Conservation (phyloP, 2,797 vertebrate genomes). For the Fratercula arctica region DNA sequence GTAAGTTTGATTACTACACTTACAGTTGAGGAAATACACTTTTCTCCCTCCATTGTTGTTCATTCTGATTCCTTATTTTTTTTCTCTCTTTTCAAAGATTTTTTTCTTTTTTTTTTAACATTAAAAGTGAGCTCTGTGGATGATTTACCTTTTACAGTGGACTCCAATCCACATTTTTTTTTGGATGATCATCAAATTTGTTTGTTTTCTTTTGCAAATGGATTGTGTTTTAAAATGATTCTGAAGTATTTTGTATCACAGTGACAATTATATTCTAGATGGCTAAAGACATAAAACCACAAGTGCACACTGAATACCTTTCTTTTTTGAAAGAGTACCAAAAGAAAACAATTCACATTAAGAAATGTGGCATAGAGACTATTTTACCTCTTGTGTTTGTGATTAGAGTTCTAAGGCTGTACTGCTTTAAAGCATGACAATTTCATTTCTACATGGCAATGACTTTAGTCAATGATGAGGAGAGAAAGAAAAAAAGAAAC, state of each 20-base stretch:
- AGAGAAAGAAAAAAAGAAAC: not conserved
- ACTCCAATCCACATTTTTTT: not conserved
- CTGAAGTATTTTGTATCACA: not conserved
- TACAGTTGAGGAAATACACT: not conserved
- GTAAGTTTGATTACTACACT: not conserved
- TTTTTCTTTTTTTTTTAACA: not conserved
- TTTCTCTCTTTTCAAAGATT: not conserved
- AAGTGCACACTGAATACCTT: not conserved
- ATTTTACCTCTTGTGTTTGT: slow-evolving; percentile 57
- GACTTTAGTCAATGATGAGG: slow-evolving; percentile 48
- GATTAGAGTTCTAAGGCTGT: slow-evolving; percentile 66
- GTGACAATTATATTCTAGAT: not conserved
- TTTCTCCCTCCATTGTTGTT: not conserved
- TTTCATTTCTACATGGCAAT: slow-evolving; percentile 72
- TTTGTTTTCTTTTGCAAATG: not conserved
- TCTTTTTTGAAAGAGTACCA: not conserved
- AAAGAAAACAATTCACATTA: not conserved
- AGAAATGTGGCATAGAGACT: not conserved
- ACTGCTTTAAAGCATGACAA: slow-evolving; percentile 71
- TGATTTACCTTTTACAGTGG: not conserved
- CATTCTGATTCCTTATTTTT: not conserved
- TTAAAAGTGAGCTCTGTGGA: not conserved
- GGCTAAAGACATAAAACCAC: not conserved
- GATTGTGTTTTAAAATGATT: not conserved
- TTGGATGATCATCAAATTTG: not conserved